Evolutionary conservation across 2,888 invertebrate species (phyloP).

Genomic region (Nemotelus pantherinus): DNA sequence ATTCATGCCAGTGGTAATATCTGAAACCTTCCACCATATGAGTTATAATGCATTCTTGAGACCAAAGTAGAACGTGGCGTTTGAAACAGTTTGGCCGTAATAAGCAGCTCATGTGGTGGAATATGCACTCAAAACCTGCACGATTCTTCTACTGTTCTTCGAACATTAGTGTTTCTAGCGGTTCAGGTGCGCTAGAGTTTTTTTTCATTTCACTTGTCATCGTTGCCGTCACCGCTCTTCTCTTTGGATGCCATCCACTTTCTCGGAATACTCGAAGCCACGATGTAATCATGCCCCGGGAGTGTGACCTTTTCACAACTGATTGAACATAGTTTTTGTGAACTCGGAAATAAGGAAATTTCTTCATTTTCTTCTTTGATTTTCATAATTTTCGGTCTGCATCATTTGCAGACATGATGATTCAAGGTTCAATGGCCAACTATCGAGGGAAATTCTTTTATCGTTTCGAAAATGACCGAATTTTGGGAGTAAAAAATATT

Average conservation of each 20-base stretch:
- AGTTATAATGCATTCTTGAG: no score
- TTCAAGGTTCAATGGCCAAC: constrained; percentile 15
- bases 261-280: background rate
- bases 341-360: constrained; percentile 28
- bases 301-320: constrained; percentile 30
- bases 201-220: background rate
- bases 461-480: constrained; percentile 19
- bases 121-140: no score
- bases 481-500: background rate
- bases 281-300: background rate
- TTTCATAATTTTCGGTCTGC: constrained; percentile 33
- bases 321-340: constrained; percentile 28
- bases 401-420: constrained; percentile 31
- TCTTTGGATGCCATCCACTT: background rate
- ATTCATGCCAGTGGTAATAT: no score
- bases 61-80: no score
- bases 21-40: no score
- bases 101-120: no score
- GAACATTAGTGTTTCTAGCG: no score
- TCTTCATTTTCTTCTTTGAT: constrained; percentile 35
- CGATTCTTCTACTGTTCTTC: no score
- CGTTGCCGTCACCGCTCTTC: no score
- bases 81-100: no score
- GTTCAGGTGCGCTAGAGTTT: no score
- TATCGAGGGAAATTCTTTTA: background rate